Conservation (phyloP, 2,888 invertebrate species). For the Pycnomerus fuliginosus region DNA sequence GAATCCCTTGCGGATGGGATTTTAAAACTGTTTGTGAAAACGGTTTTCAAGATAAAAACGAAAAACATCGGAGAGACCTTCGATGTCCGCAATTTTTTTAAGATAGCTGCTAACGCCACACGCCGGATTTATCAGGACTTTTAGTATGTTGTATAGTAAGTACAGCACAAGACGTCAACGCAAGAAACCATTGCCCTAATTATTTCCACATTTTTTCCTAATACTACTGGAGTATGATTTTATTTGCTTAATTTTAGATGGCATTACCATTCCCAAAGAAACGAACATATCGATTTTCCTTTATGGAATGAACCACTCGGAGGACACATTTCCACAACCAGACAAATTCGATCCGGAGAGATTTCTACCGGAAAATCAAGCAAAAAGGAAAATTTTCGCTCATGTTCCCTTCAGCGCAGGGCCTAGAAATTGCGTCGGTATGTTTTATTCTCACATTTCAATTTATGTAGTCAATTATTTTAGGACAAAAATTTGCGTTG, state of each 20-base stretch:
- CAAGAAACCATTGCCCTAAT: too few relatives aligned
- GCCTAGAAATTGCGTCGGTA: conserved; percentile 51
- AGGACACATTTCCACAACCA: conserved; percentile 23
- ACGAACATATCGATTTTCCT: conserved; percentile 6
- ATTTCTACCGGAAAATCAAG: conserved; percentile 24
- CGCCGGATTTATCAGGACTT: too few relatives aligned
- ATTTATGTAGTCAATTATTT: conserved; percentile 32
- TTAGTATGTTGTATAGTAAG: too few relatives aligned
- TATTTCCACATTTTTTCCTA: too few relatives aligned
- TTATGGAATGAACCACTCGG: conserved; percentile 16
- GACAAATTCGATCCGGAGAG: conserved; percentile 27
- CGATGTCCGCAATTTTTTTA: too few relatives aligned
- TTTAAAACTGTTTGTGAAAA: too few relatives aligned
- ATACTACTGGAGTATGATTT: too few relatives aligned
- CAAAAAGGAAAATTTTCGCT: conserved; percentile 42
- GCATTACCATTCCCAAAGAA: conserved; percentile 9
- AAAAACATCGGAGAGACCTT: too few relatives aligned
- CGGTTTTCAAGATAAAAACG: too few relatives aligned
- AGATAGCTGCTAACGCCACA: too few relatives aligned
- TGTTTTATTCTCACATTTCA: not conserved
- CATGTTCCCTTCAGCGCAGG: conserved; percentile 54
- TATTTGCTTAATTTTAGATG: conserved; percentile 15
- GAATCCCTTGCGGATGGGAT: too few relatives aligned
- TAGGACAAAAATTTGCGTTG: conserved; percentile 68
- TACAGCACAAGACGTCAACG: too few relatives aligned